Percentiles rank a stretch among this genome's conserved stretches.
Evolutionary conservation across 2,888 invertebrate species (phyloP).

Genomic region (Tenthredo amoena): DNA sequence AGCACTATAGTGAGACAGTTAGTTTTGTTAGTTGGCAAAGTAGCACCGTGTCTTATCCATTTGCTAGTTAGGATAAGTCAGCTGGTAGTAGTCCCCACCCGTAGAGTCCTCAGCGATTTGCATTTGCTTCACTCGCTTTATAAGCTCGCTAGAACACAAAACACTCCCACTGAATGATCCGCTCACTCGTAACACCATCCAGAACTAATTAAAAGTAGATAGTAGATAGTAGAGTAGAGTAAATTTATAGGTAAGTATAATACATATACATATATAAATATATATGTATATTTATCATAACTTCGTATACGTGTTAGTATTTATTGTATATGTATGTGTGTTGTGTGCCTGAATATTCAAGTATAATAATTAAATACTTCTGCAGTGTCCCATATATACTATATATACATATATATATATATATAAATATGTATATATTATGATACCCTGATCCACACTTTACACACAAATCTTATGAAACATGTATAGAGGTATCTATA

Average conservation of each 20-base stretch:
- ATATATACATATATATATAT: too few species aligned
- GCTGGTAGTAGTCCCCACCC: conserved; percentile 77
- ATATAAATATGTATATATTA: too few species aligned
- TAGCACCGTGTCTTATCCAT: conserved; percentile 32
- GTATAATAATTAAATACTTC: background rate
- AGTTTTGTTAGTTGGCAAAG: conserved; percentile 67
- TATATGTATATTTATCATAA: background rate
- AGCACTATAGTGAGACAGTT: conserved; percentile 50
- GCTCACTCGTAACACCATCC: conserved; percentile 38
- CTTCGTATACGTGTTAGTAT: background rate
- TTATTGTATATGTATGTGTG: background rate
- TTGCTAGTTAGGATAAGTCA: conserved; percentile 76
- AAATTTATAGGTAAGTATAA: background rate
- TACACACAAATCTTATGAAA: background rate
- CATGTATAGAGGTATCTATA: background rate
- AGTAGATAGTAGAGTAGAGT: background rate
- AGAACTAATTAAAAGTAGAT: conserved; percentile 24
- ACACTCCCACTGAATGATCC: conserved; percentile 67
- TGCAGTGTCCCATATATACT: background rate
- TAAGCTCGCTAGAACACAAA: conserved; percentile 77
- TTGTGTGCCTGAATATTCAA: background rate
- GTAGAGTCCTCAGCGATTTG: conserved; percentile 74
- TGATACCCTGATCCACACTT: conserved; percentile 1
- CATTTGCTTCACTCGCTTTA: conserved; percentile 76
- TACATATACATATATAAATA: background rate